Evolutionary conservation across 2,888 invertebrate species (phyloP), one percentile per base, ranked within the genome.

Genomic region (Cataglyphis altisquamis): DNA sequence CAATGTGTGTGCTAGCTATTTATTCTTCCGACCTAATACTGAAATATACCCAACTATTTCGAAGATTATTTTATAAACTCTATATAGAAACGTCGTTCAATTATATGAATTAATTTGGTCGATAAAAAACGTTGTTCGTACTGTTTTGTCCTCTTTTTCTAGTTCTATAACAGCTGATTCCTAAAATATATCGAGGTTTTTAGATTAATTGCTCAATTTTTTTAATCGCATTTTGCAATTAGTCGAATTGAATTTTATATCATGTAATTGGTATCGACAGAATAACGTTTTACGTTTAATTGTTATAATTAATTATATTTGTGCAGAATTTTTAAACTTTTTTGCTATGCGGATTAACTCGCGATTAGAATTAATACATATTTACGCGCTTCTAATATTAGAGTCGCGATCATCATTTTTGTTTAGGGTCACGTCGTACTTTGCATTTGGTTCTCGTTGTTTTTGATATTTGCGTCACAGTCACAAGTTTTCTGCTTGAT

Each of bases 401-500:
- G 9, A 36, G 41, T 80, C 48, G 36, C 60, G 12, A 55, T 57
- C n/a, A 36, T 41, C 8, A 52, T 41, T n/a, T 67, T 21, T 64
- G 0, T 21, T 4, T 52, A 39, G 12, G 15, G 10, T 0, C 21
- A 29, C 36, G 2, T 64, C 15, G 21, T 21, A 85, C 9, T 39
- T 81, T n/a, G 77, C 32, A 25, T 62, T 60, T 60, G 10, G 57
- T 62, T 67, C 12, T 62, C 41, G 39, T 57, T 15, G 29, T 77
- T 48, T 52, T 68, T 39, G 45, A 68, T 66, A 80, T 81, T 77
- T 74, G 84, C 85, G 86, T 85, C 84, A 87, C 84, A 82, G 86
- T 91, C 90, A 84, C 84, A 82, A 62, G 78, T 86, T 88, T 86
- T 87, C 82, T 89, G 87, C 85, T 91, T 92, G 92, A 91, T 89